Evolutionary conservation across 2,888 invertebrate genomes (phyloP).

Genomic region (Torymus tubicola): DNA sequence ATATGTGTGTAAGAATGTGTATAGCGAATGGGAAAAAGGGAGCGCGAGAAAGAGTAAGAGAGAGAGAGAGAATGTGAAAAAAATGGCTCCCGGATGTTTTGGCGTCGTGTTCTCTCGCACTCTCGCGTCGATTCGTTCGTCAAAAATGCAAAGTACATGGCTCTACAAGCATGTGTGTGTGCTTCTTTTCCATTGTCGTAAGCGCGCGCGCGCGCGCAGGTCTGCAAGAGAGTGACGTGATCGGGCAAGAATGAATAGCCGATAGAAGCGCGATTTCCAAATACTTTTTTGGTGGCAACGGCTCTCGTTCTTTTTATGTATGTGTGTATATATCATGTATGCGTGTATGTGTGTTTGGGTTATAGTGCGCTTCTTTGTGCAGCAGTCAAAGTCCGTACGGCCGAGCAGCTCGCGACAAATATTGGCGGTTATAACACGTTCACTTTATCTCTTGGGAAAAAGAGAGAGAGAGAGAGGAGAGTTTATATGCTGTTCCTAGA

Average conservation of each 20-base stretch:
- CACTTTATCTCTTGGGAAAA: too few relatives aligned
- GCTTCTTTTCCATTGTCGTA: not conserved
- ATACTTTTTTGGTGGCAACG: conserved; percentile 1
- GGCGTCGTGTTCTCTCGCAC: conserved; percentile 48
- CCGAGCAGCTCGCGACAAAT: too few relatives aligned
- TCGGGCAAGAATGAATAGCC: conserved; percentile 47
- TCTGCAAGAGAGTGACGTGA: conserved; percentile 32
- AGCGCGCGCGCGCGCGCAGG: not conserved
- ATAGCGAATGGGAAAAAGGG: not conserved
- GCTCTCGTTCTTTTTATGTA: too few relatives aligned
- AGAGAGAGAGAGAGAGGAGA: too few relatives aligned
- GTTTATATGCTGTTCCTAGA: too few relatives aligned
- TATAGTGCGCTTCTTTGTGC: not conserved
- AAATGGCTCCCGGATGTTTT: conserved; percentile 55
- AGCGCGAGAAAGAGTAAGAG: not conserved
- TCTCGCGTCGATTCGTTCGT: conserved; percentile 42
- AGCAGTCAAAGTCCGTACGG: too few relatives aligned
- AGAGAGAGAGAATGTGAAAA: not conserved
- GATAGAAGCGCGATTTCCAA: conserved; percentile 35
- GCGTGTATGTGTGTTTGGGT: not conserved
- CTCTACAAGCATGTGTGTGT: not conserved
- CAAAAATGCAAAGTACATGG: conserved; percentile 41
- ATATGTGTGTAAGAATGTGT: not conserved
- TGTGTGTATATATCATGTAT: too few relatives aligned
- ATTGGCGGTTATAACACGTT: too few relatives aligned